Evolutionary conservation across 2,888 invertebrate genomes (phyloP).

Genomic region (Creontiades dilutus): DNA sequence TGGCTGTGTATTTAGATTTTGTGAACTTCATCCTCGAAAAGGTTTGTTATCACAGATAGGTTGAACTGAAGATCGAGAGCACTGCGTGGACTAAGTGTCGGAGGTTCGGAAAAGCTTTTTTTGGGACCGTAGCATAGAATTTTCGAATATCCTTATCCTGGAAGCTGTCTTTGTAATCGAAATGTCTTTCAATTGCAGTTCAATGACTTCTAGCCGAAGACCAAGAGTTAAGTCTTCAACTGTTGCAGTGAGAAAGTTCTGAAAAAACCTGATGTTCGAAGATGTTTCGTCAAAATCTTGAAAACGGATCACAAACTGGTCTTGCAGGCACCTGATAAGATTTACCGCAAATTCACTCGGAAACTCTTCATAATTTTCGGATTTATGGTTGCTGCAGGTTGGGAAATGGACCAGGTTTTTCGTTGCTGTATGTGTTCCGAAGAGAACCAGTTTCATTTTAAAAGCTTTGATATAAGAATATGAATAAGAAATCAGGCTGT

Average conservation of each 20-base stretch:
- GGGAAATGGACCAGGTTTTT: neutral
- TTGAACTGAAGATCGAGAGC: too few species aligned
- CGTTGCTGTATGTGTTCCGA: neutral
- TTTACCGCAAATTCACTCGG: constrained; percentile 43
- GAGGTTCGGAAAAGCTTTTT: too few species aligned
- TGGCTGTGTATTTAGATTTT: too few species aligned
- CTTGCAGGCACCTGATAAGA: constrained; percentile 15
- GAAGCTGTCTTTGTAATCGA: too few species aligned
- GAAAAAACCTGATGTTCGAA: neutral
- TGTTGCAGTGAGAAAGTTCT: too few species aligned
- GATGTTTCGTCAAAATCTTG: neutral
- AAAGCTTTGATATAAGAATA: neutral
- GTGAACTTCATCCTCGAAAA: too few species aligned
- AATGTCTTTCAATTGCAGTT: too few species aligned
- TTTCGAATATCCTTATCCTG: too few species aligned
- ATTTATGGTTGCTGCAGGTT: neutral
- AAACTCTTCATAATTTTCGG: constrained; percentile 36
- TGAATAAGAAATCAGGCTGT: neutral
- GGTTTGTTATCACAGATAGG: too few species aligned
- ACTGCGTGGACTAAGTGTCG: too few species aligned
- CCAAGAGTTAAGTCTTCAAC: neutral
- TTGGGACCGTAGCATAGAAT: too few species aligned
- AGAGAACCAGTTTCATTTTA: neutral
- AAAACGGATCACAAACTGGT: constrained; percentile 33
- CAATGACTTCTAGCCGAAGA: too few species aligned